phyloP scores from a whole-genome alignment of 64 coral and sea anemone species.

The Pocillopora damicornis region DNA sequence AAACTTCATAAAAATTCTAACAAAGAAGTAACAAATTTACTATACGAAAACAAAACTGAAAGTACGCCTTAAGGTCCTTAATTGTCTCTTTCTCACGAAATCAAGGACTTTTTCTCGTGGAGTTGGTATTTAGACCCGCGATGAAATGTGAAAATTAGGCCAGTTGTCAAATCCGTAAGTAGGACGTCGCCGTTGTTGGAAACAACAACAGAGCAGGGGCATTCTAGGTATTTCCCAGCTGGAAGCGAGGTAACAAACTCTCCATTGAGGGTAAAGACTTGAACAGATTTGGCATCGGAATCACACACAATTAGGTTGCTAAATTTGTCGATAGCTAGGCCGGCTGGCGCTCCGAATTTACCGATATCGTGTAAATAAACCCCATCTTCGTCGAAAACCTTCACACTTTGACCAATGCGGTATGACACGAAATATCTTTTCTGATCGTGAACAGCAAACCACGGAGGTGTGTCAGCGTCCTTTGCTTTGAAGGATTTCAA shows the following conservation, averaged over 20 bases:
- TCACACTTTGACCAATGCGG: constrained; percentile 4
- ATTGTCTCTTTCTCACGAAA: too few relatives aligned
- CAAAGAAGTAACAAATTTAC: too few relatives aligned
- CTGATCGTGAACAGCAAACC: constrained; percentile 3
- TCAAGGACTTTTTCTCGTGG: too few relatives aligned
- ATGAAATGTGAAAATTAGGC: not conserved
- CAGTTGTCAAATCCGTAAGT: not conserved
- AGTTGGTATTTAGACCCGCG: too few relatives aligned
- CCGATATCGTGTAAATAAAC: constrained; percentile 4
- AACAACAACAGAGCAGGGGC: constrained; percentile 3
- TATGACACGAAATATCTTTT: constrained; percentile 37
- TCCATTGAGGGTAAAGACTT: constrained; percentile 35
- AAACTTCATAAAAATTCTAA: too few relatives aligned
- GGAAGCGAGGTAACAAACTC: constrained; percentile 5
- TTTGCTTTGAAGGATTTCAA: constrained; percentile 9
- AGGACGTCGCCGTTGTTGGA: constrained; percentile 8
- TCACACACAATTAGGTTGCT: constrained; percentile 16
- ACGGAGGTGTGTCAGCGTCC: not conserved
- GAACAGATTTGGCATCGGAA: not conserved
- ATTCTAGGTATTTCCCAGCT: not conserved
- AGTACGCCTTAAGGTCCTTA: too few relatives aligned
- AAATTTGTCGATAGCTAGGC: constrained; percentile 29
- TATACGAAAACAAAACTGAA: too few relatives aligned
- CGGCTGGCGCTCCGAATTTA: not conserved
- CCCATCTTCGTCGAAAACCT: constrained; percentile 37